Base-by-base conservation (phyloP, 2,113 vertebrate genomes). In the Salvelinus fontinalis region DNA sequence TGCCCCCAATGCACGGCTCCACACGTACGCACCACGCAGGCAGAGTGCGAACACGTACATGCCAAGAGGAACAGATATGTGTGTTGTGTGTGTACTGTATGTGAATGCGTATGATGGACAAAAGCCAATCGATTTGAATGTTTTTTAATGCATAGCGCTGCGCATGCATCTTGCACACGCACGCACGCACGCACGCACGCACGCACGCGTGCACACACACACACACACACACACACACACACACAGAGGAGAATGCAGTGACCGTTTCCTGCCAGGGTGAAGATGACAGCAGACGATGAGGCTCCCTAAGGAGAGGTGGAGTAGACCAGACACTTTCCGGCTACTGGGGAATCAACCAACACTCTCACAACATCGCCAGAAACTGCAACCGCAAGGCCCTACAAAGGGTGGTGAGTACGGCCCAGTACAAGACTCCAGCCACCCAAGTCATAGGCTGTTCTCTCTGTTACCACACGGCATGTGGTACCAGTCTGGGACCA, bases 241-340 rank as follows among this genome's bases (percentile, higher is more conserved):
- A 29, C 39, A 20, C 8, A 0, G 6, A 57, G 71, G 8, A 64
- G 26, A 34, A 60, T 39, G 29, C 29, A 24, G 27, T 7, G 51
- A 9, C 49, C 7, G 51, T 39, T 29, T 64, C 29, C 29, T 72
- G 65, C 70, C 76, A 81, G 74, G 31, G 64, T 66, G 75, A 5
- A 72, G 62, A 29, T 72, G 48, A 74, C 59, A 83, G 64, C 34
- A 76, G 51, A 75, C 73, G 59, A 34, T 59, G 54, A 59, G 24
- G 34, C 57, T 80, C 75, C 79, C 73, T 20, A 44, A 62, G 77
- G 79, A 79, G 29, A 51, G 64, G 54, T 69, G 59, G 71, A 73
- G 76, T 75, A 80, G 72, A 71, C 49, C 67, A 75, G 78, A 80
- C 78, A 72, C 72, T 62, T 65, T 24, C 70, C 71, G 67, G 73